Evolutionary conservation across 2,113 vertebrate genomes (phyloP).

Genomic region (Gnathonemus echidnorhynchus): DNA sequence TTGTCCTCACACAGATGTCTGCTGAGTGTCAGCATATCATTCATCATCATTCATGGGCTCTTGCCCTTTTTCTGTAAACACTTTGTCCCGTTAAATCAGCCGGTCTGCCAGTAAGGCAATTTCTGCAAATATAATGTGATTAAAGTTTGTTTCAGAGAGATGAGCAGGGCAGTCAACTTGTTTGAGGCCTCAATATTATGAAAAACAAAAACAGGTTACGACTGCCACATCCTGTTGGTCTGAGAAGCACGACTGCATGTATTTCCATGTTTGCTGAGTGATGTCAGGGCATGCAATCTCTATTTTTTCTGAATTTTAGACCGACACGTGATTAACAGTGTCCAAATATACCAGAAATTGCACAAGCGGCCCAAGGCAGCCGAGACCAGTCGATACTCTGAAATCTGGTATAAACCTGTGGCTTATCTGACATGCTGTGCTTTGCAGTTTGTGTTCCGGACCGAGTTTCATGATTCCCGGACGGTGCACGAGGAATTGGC

Average conservation of each 20-base stretch:
- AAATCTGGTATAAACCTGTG: not conserved
- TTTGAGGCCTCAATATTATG: not conserved
- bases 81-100: not conserved
- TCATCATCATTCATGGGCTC: not conserved
- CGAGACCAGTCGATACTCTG: not conserved
- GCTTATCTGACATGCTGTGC: not conserved
- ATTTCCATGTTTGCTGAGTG: not conserved
- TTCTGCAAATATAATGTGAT: not conserved
- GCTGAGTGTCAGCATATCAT: not conserved
- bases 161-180: not conserved
- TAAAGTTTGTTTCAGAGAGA: not conserved
- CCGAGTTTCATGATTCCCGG: slow-evolving; percentile 73
- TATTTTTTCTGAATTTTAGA: not conserved
- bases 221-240: not conserved
- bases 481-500: slow-evolving; percentile 87
- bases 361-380: not conserved
- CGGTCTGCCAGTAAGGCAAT: not conserved
- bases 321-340: not conserved
- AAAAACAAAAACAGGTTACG: not conserved
- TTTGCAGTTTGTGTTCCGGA: slow-evolving; percentile 85
- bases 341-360: not conserved
- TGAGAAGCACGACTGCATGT: not conserved
- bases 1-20: not conserved
- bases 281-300: not conserved
- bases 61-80: not conserved